Evolutionary conservation across 2,113 vertebrate genomes (phyloP), one percentile per base, ranked within the genome.

Genomic region (Periophthalmodon schlosseri): DNA sequence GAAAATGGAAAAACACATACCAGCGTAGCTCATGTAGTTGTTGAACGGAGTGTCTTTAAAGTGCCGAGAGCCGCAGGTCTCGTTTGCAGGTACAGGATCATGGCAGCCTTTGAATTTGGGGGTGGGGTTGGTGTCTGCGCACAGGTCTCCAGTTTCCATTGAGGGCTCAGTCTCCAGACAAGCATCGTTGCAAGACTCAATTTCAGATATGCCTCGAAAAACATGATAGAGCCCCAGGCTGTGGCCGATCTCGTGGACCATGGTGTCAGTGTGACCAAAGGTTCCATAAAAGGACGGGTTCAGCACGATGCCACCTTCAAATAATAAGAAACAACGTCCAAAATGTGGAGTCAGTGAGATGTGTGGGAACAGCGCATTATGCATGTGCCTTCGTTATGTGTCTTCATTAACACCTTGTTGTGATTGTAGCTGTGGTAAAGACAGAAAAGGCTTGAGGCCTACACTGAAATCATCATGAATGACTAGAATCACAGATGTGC

Each of bases 1-100:
- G 61, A 84, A 64, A 13, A 47, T 24, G 63, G 46, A 39, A 2
- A 47, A 18, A 66, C 5, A 2, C 24, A 86, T 91, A 99, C 98
- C 98, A 95, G 98, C 94, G 0, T 99, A 99, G 85, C 97, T 99
- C 97, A 99, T 99, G 92, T 97, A 99, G 92, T 99, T 99, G 88
- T 95, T 97, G 91, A 94, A 99, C 0, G 98, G 98, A 0, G 98
- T 99, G 80, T 97, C 91, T 4, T 94, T 91, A 87, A 99, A 99
- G 61, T 93, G 94, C 18, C 88, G 93, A 82, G 94, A 94, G 7
- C 96, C 98, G 0, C 98, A 99, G 0, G 97, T 98, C 84, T 99
- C 97, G 0, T 98, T 99, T 70, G 94, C 96, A 16, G 96, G 96
- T 9, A 94, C 95, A 0, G 97, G 97, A 82, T 99, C 98, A 0